phyloP scores from a whole-genome alignment of 2,797 vertebrate genomes.

The Buceros bicornis region DNA sequence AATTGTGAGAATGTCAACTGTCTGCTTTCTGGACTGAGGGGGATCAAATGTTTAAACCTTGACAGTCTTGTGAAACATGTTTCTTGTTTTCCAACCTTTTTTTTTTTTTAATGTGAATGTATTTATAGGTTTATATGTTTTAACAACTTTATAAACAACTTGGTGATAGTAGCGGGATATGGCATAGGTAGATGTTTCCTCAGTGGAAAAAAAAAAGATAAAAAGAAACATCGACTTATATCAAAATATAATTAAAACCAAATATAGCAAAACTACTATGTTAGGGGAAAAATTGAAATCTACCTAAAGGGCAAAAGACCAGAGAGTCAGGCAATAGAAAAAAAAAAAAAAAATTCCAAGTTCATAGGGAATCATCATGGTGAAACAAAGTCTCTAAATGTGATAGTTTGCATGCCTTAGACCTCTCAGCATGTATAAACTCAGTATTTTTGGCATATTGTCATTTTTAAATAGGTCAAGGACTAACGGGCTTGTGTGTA shows the following conservation, averaged over 20 bases:
- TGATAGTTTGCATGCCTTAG: neutral
- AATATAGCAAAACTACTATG: neutral
- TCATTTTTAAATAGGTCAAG: neutral
- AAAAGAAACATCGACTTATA: neutral
- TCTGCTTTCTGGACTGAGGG: slow-evolving; percentile 10
- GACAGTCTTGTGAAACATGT: neutral
- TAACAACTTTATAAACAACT: neutral
- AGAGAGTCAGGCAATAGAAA: neutral
- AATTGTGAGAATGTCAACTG: slow-evolving; percentile 28
- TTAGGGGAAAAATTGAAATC: neutral
- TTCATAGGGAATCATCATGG: neutral
- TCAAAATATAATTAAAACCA: slow-evolving; percentile 27
- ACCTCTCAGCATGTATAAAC: neutral
- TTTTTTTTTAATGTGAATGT: neutral
- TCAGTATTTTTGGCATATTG: neutral
- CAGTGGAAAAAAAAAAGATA: neutral
- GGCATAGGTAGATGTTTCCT: neutral
- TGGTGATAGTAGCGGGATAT: neutral
- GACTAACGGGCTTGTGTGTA: neutral
- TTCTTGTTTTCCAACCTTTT: slow-evolving; percentile 18
- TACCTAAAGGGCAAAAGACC: neutral
- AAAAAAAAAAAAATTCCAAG: neutral
- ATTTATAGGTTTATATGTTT: slow-evolving; percentile 29
- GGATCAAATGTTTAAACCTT: neutral
- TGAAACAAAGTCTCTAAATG: neutral